These are phyloP conservation scores for Sebastes vulpes DNA, from an alignment of 2,797 vertebrate genomes.

Conservation along the genomic window DNA sequence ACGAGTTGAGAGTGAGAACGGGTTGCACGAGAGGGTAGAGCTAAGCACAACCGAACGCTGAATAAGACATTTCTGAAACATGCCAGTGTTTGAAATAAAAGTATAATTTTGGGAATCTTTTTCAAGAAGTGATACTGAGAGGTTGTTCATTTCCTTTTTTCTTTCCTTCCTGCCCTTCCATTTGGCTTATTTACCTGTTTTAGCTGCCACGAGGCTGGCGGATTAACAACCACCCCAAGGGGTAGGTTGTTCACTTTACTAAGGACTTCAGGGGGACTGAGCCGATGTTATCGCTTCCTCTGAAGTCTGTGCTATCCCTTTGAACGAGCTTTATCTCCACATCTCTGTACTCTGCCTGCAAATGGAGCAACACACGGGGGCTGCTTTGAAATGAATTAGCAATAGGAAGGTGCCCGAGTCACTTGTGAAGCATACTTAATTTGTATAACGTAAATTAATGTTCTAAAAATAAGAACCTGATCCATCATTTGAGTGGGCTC, in stretches of 20 bases:
- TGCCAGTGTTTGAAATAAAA: background rate
- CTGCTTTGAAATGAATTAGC: conserved; percentile 71
- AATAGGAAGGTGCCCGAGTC: conserved; percentile 57
- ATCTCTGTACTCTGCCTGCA: conserved; percentile 60
- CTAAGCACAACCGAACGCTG: too few species aligned
- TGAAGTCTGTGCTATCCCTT: conserved; percentile 70
- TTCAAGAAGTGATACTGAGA: background rate
- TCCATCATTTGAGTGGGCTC: conserved; percentile 11
- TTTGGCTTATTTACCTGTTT: conserved; percentile 64
- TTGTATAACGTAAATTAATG: conserved; percentile 54
- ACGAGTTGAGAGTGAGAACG: too few species aligned
- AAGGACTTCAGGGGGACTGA: conserved; percentile 50
- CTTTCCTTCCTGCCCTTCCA: background rate
- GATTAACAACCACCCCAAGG: conserved; percentile 51
- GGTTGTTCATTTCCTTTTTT: conserved; percentile 9
- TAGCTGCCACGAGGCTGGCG: conserved; percentile 14
- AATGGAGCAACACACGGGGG: conserved; percentile 58
- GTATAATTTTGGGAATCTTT: background rate
- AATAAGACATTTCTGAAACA: background rate
- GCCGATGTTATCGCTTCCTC: conserved; percentile 70
- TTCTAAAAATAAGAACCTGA: conserved; percentile 61
- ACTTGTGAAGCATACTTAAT: conserved; percentile 57
- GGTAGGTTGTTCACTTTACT: conserved; percentile 54
- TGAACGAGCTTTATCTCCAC: conserved; percentile 75
- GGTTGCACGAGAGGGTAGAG: too few species aligned